phyloP scores from a whole-genome alignment of 2,888 invertebrate genomes.

The Gastracanthus pulcherrimus region DNA sequence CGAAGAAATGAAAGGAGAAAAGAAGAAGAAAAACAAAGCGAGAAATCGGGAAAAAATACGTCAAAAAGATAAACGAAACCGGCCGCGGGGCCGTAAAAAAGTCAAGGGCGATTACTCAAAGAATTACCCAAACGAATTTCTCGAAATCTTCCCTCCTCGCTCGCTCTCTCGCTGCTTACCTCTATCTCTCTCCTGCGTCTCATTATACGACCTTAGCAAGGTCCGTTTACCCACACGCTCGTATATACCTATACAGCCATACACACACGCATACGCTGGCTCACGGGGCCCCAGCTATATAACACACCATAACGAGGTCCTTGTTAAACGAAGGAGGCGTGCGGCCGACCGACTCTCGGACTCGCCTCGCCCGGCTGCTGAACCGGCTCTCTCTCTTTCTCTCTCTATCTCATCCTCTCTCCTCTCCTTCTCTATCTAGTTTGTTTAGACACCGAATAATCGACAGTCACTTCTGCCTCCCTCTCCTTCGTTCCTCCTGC shows the following conservation, averaged over 20 bases:
- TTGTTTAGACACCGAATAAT: conserved; percentile 77
- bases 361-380: conserved; percentile 22
- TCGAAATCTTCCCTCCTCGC: conserved; percentile 32
- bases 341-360: too few species aligned
- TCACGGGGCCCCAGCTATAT: conserved; percentile 68
- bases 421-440: conserved; percentile 67
- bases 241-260: neutral
- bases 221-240: conserved; percentile 30
- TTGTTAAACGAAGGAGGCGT: conserved; percentile 72
- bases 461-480: conserved; percentile 70
- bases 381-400: conserved; percentile 45
- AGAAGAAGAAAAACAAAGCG: neutral
- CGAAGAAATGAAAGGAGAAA: neutral
- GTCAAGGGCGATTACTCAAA: conserved; percentile 53
- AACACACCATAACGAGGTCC: conserved; percentile 76
- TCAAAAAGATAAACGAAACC: conserved; percentile 20
- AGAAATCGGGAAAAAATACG: neutral
- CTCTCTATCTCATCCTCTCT: conserved; percentile 6
- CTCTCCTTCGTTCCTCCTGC: too few species aligned
- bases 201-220: conserved; percentile 55
- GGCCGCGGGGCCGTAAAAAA: conserved; percentile 21
- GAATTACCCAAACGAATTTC: conserved; percentile 57
- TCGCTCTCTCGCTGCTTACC: neutral
- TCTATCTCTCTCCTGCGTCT: conserved; percentile 40
- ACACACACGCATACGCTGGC: conserved; percentile 12